phyloP scores from a whole-genome alignment of 2,113 vertebrate genomes.

The Melanocharis versteri region DNA sequence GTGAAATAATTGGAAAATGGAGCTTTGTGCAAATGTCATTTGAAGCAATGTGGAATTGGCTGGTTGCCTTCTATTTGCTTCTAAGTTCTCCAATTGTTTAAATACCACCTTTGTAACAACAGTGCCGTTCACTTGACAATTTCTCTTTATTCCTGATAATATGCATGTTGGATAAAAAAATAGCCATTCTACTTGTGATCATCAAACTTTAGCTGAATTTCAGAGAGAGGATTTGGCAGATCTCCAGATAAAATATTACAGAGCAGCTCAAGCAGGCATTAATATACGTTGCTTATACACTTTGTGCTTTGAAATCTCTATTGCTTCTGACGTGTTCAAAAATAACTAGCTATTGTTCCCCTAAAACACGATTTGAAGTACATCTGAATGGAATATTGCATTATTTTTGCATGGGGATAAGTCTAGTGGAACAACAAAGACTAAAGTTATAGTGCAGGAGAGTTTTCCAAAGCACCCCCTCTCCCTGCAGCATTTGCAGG shows the following conservation, averaged over 20 bases:
- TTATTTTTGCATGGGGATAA: background rate
- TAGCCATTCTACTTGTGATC: background rate
- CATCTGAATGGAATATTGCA: background rate
- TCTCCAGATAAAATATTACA: background rate
- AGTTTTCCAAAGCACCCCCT: background rate
- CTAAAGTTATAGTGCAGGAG: background rate
- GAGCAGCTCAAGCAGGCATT: background rate
- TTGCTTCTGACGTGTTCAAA: background rate
- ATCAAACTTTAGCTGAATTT: background rate
- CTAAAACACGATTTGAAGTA: background rate
- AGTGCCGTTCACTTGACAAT: background rate
- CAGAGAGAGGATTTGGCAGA: background rate
- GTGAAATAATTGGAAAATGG: background rate
- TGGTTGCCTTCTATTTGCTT: constrained; percentile 31
- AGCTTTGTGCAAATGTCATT: background rate
- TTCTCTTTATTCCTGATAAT: background rate
- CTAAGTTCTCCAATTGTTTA: background rate
- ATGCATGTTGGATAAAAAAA: background rate
- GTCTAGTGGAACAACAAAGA: background rate
- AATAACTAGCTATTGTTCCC: background rate
- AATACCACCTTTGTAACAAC: constrained; percentile 12
- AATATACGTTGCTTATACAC: background rate
- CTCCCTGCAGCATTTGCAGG: background rate
- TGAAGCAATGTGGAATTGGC: background rate
- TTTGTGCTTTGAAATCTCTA: background rate